Base-by-base conservation (phyloP, 30 jellyfish, hydroid and myxozoan species). In the Sanderia malayensis region DNA sequence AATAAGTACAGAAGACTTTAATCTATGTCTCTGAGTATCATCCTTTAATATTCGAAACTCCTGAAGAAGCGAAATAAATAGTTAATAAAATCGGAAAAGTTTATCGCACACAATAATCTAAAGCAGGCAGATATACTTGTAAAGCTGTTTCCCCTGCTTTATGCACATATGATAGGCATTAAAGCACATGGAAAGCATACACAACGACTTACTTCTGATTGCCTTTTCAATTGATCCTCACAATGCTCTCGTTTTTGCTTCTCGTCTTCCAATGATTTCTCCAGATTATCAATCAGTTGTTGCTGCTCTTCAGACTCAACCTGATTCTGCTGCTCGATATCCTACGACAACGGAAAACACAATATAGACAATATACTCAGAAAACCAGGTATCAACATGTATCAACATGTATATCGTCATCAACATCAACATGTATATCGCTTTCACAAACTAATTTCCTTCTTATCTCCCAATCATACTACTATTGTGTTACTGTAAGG, bases 211-310 rank as follows among this genome's bases (percentile, higher is more conserved):
- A 76, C 88, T 84, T 76, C 84, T 49, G 61, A 33, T 7, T 76
- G 68, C 31, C 83, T 45, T 4, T 60, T 49, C 64, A 49, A 3
- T 24, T 49, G 27, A 2, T 86, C 96, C 60, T 87, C 96, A 7
- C 76, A 65, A 30, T 74, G 85, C 41, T 72, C 80, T 46, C 94
- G 70, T 59, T 74, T 87, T 24, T 29, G 67, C 30, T 20, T 58
- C 33, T 87, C 96, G 53, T 87, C 96, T 63, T 73, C 72, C 23
- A 87, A 75, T 13, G 95, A 87, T 17, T 55, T 63, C 72, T 87
- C 94, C 1, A 87, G 87, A 58, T 31, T 80, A 21, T 87, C 96
- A 1, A 74, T 83, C 31, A 27, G 23, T 17, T 74, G 79, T 25
- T 87, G 86, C 24, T 71, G 83, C 34, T 81, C 96, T 13, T 81